Percentiles rank a stretch among this genome's conserved stretches.
Evolutionary conservation across 2,113 vertebrate genomes (phyloP).

Genomic region (Gavia stellata): DNA sequence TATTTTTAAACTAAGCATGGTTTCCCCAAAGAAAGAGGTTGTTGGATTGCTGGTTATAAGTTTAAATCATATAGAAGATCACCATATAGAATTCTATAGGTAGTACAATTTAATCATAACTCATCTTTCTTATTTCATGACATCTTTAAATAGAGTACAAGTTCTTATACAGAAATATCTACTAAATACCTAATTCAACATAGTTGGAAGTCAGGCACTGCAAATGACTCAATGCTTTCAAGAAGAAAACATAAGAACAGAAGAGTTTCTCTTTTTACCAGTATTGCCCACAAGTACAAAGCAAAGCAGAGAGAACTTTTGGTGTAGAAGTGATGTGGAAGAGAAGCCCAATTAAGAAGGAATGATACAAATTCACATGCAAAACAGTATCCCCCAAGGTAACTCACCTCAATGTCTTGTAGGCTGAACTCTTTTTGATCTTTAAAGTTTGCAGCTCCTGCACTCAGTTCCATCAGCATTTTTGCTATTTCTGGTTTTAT

Average conservation of each 20-base stretch:
- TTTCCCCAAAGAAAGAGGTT: not conserved
- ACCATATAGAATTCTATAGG: not conserved
- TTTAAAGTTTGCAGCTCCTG: slow-evolving; percentile 94
- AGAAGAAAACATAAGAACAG: not conserved
- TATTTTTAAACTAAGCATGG: not conserved
- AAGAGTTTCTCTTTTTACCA: not conserved
- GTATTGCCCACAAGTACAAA: not conserved
- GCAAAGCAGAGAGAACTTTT: not conserved
- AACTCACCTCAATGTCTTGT: slow-evolving; percentile 92
- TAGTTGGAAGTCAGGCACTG: not conserved
- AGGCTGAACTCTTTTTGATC: slow-evolving; percentile 98
- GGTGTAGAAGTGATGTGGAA: not conserved
- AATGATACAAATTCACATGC: not conserved
- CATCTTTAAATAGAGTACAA: not conserved
- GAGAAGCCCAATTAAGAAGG: not conserved
- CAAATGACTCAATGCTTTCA: not conserved
- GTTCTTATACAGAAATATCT: not conserved
- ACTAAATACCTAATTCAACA: not conserved
- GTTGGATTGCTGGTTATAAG: not conserved
- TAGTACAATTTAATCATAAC: not conserved
- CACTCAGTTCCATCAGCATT: slow-evolving; percentile 99
- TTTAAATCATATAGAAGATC: not conserved
- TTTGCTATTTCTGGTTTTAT: slow-evolving; percentile 99
- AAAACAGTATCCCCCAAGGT: not conserved
- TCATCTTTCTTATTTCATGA: not conserved